Percentiles rank a stretch among this genome's conserved stretches.
Evolutionary conservation across 2,113 vertebrate genomes (phyloP).

Genomic region (Taxidea taxus): DNA sequence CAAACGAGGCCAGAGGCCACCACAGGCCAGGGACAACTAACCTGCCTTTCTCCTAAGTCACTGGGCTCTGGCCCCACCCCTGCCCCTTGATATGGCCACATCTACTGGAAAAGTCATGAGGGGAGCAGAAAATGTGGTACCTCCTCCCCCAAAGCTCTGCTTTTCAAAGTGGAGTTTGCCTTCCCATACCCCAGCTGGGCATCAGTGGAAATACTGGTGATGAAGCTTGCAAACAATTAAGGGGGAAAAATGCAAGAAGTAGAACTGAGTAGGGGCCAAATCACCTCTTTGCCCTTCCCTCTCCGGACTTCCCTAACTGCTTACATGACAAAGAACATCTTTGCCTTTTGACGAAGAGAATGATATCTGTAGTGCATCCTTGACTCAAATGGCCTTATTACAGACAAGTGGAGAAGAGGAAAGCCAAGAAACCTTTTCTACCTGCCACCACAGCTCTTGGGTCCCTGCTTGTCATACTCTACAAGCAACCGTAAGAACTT

Average conservation of each 20-base stretch:
- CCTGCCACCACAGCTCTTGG: not conserved
- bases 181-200: not conserved
- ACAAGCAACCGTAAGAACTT: not conserved
- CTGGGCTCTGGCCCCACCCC: rapidly evolving
- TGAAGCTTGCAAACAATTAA: not conserved
- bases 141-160: not conserved
- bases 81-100: rapidly evolving
- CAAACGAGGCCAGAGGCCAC: rapidly evolving
- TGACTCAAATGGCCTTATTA: not conserved
- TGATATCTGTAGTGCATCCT: not conserved
- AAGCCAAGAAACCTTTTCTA: not conserved
- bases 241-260: not conserved
- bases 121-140: not conserved
- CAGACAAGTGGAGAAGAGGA: not conserved
- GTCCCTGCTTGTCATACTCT: not conserved
- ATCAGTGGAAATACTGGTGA: not conserved
- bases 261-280: not conserved
- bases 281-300: not conserved
- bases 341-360: not conserved
- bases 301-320: not conserved
- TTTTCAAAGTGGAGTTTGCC: not conserved
- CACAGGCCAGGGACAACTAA: not conserved
- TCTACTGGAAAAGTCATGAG: not conserved
- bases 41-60: not conserved
- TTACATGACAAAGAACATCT: not conserved